Percentiles rank a stretch among this genome's conserved stretches.
phyloP scores from a whole-genome alignment of 2,113 vertebrate species.

The Zosterops pallidus region DNA sequence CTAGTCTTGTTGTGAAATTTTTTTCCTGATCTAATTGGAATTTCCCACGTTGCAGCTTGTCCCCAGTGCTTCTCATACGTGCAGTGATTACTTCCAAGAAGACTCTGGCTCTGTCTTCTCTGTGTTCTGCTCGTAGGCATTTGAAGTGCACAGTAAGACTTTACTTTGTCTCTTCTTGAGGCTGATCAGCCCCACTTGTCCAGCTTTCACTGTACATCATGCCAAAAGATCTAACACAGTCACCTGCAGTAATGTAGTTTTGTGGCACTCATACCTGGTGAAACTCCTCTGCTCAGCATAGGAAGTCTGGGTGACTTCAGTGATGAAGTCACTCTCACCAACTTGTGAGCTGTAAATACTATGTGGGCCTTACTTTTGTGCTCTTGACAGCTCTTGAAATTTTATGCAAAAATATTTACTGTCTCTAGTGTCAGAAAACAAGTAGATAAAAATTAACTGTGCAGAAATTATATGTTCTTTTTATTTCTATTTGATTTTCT shows the following conservation, averaged over 20 bases:
- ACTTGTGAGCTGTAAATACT: not conserved
- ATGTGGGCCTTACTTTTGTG: not conserved
- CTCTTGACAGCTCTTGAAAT: not conserved
- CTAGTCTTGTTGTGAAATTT: not conserved
- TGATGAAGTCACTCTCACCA: not conserved
- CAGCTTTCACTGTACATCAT: not conserved
- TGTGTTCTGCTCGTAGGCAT: not conserved
- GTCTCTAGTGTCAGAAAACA: not conserved
- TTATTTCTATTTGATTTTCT: conserved; percentile 36
- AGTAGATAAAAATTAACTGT: not conserved
- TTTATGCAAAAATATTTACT: not conserved
- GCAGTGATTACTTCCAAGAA: not conserved
- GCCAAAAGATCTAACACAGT: not conserved
- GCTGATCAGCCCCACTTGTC: not conserved
- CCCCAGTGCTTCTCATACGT: not conserved
- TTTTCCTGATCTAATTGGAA: not conserved
- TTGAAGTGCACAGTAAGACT: not conserved
- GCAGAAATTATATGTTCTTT: not conserved
- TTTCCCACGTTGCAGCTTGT: not conserved
- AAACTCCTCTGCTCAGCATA: not conserved
- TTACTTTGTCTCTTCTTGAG: not conserved
- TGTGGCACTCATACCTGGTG: not conserved
- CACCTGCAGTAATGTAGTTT: not conserved
- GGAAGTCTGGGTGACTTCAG: not conserved
- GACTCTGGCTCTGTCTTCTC: not conserved